Evolutionary conservation across 2,888 invertebrate genomes (phyloP).

Genomic region (Phengaris alcon): DNA sequence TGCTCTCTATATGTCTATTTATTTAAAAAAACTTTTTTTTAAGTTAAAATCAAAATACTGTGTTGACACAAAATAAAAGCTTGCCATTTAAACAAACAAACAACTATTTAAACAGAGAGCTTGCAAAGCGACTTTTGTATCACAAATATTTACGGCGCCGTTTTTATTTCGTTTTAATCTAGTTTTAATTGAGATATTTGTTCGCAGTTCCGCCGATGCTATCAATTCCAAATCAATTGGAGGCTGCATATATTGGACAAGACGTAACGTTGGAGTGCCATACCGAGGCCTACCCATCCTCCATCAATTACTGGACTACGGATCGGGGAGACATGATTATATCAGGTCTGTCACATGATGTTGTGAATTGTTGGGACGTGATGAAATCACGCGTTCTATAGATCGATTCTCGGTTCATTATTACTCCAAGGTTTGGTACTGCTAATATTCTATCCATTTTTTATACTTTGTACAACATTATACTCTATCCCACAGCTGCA

Average conservation of each 20-base stretch:
- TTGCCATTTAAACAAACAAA: not conserved
- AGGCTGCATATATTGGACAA: slow-evolving; percentile 93
- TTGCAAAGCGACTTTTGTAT: slow-evolving; percentile 14
- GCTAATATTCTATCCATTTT: no score
- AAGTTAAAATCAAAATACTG: not conserved
- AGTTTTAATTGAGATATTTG: slow-evolving; percentile 27
- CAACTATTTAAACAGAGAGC: not conserved
- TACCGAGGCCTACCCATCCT: slow-evolving; percentile 94
- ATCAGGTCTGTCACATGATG: slow-evolving; percentile 83
- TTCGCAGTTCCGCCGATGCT: slow-evolving; percentile 93
- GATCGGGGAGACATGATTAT: slow-evolving; percentile 95
- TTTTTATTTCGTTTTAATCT: slow-evolving; percentile 20
- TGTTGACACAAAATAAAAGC: not conserved
- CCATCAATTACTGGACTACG: slow-evolving; percentile 97
- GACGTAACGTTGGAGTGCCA: slow-evolving; percentile 93
- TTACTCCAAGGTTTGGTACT: no score
- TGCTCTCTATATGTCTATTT: not conserved
- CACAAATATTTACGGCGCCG: not conserved
- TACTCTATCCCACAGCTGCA: no score
- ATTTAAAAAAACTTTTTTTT: not conserved
- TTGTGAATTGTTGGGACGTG: not conserved
- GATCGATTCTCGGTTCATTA: not conserved
- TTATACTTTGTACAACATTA: no score
- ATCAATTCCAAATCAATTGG: slow-evolving; percentile 94
- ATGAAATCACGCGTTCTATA: slow-evolving; percentile 8